Evolutionary conservation across 1,140 invertebrate genomes (phyloP).

Genomic region (Pachyrhynchus sulphureomaculatus): DNA sequence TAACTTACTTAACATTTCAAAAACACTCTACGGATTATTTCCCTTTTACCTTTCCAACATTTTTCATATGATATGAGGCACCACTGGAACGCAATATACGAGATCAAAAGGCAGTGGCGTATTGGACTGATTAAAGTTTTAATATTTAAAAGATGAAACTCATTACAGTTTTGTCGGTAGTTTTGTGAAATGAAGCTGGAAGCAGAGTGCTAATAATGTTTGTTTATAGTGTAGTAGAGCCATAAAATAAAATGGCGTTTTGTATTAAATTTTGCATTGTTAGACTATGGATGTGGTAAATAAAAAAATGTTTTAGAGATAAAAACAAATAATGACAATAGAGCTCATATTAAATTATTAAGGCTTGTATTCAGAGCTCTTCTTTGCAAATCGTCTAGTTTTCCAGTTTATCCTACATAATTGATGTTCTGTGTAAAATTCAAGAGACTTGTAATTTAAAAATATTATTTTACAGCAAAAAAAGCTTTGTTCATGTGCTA

Average conservation of each 20-base stretch:
- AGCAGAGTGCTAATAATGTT: conserved; percentile 20
- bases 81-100: neutral
- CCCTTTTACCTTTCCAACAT: neutral
- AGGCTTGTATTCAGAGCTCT: too few relatives aligned
- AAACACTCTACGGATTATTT: neutral
- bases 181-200: conserved; percentile 20
- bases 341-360: too few relatives aligned
- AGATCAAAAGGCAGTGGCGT: conserved; percentile 26
- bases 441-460: too few relatives aligned
- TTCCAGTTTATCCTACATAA: too few relatives aligned
- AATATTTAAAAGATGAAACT: conserved; percentile 32
- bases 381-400: too few relatives aligned
- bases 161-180: conserved; percentile 28
- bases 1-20: neutral
- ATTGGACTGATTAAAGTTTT: conserved; percentile 27
- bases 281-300: too few relatives aligned
- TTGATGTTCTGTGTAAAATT: too few relatives aligned
- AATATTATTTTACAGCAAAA: too few relatives aligned
- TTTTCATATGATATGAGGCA: neutral
- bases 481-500: too few relatives aligned
- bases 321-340: too few relatives aligned
- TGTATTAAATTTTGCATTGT: neutral
- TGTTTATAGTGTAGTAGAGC: conserved; percentile 10
- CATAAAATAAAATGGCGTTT: neutral
- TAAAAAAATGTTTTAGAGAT: too few relatives aligned